Evolutionary conservation across 2,797 vertebrate genomes (phyloP), one percentile per base, ranked within the genome.

Genomic region (Sebastiscus albofasciatus): DNA sequence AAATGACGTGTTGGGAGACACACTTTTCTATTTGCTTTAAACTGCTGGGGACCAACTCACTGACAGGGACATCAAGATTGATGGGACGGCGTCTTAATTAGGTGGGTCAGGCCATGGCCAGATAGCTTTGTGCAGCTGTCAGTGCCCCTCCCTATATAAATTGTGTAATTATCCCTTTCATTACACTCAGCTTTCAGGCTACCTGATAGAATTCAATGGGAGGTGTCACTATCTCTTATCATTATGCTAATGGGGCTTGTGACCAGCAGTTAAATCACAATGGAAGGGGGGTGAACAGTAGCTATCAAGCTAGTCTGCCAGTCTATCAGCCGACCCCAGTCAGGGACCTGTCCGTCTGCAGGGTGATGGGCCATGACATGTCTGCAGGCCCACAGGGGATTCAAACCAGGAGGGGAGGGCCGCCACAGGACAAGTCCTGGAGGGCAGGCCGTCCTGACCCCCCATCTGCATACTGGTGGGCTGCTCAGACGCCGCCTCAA

Each of bases 161-260:
- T 91, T 84, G 92, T 90, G 85, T 95, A 94, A 96, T 96, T 95
- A 96, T 94, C 90, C 90, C 92, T 93, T 93, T 96, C 94, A 96
- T 95, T 95, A 91, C 89, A 87, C 87, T 80, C 76, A 67, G 92
- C 94, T 95, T 92, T 95, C 78, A 90, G 91, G 84, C 93, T 85
- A 89, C 87, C 91, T 94, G 92, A 94, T 93, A 90, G 92, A 94
- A 94, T 90, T 96, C 89, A 95, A 93, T 95, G 94, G 92, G 90
- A 95, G 91, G 91, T 94, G 93, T 95, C 90, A 80, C 92, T 95
- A 90, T 92, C 92, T 96, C 92, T 96, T 94, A 96, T 96, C 95
- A 96, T 94, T 95, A 96, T 96, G 95, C 87, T 94, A 95, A 97
- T 94, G 76, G 36, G 0, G 46, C 90, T 85, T 94, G 93, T 92